Evolutionary conservation across 2,888 invertebrate species (phyloP).

Genomic region (Neoitamus cyanurus): DNA sequence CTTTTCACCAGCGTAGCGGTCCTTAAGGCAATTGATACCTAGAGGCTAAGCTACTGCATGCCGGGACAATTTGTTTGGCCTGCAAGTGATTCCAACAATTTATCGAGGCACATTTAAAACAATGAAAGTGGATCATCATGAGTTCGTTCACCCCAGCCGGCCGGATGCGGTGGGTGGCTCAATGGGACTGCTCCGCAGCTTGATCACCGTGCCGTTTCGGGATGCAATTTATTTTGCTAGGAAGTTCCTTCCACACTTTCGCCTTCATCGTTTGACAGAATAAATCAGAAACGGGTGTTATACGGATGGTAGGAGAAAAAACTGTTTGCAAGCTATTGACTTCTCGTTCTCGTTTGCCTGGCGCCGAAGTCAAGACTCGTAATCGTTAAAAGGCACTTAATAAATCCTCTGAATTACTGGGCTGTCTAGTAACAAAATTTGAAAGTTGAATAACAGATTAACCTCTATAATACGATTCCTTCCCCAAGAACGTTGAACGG

Average conservation of each 20-base stretch:
- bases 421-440: too few relatives aligned
- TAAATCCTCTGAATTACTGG: too few relatives aligned
- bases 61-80: constrained; percentile 28
- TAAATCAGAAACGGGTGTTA: background rate
- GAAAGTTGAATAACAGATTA: background rate
- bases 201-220: background rate
- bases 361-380: background rate
- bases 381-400: background rate
- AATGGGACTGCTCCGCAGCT: background rate
- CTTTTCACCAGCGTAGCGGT: constrained; percentile 6
- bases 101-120: constrained; percentile 40
- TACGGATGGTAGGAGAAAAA: background rate
- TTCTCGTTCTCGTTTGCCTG: background rate
- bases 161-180: background rate
- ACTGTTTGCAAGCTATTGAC: background rate
- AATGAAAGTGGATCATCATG: constrained; percentile 32
- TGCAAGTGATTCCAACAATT: constrained; percentile 29
- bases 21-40: constrained; percentile 42
- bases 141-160: background rate
- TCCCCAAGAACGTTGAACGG: background rate
- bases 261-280: background rate
- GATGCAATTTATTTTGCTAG: background rate
- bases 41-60: background rate
- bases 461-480: background rate
- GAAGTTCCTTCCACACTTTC: background rate